Conservation (phyloP, 2,113 vertebrate genomes). For the Barnardius zonarius region DNA sequence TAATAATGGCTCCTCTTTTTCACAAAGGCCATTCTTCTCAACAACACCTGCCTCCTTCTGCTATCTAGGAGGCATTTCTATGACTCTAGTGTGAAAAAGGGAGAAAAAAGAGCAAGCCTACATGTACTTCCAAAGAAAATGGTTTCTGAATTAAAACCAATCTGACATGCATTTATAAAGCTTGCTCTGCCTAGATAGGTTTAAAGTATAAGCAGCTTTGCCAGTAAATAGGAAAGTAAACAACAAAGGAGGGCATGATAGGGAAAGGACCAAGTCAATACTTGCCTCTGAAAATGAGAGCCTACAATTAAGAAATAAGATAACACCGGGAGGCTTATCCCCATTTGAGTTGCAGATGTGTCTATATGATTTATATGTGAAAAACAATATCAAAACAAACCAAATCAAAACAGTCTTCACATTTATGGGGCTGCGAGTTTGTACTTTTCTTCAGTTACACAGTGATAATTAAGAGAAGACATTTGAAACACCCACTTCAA, state of each 20-base stretch:
- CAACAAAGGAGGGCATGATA: constrained; percentile 28
- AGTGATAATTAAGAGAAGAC: constrained; percentile 73
- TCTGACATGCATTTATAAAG: constrained; percentile 11
- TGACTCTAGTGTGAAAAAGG: neutral
- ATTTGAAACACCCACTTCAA: constrained; percentile 75
- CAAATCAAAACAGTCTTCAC: constrained; percentile 53
- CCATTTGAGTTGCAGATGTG: constrained; percentile 30
- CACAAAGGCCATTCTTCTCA: constrained; percentile 32
- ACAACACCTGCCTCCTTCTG: constrained; percentile 39
- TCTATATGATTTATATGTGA: constrained; percentile 64
- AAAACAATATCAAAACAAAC: constrained; percentile 69
- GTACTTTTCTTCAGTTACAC: constrained; percentile 55
- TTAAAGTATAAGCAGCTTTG: constrained; percentile 50
- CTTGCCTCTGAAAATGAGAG: neutral
- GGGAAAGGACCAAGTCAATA: constrained; percentile 55
- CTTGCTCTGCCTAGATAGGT: constrained; percentile 1
- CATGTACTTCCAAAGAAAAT: neutral
- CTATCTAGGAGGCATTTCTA: constrained; percentile 11
- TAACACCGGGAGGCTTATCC: constrained; percentile 34
- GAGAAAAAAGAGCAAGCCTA: neutral
- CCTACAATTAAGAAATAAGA: constrained; percentile 65
- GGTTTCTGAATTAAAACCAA: constrained; percentile 37
- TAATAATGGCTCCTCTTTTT: constrained; percentile 27
- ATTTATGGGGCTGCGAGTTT: constrained; percentile 48
- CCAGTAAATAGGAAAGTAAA: constrained; percentile 48